phyloP scores from a whole-genome alignment of 2,888 invertebrate species.

The Sepiola atlantica region DNA sequence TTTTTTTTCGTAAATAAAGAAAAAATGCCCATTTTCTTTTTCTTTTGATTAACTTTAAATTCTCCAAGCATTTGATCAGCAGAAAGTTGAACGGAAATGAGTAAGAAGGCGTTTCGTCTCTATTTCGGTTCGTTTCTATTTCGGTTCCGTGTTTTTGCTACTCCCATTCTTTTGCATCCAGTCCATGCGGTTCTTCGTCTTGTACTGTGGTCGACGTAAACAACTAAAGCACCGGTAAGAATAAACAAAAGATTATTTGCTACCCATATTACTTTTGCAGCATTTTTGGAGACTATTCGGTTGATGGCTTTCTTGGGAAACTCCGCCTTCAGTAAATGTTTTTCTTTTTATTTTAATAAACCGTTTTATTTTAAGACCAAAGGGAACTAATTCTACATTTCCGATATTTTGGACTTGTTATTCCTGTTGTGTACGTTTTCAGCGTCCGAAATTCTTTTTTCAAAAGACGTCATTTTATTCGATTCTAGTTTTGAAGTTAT shows the following conservation, averaged over 20 bases:
- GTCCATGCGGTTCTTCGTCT: neutral
- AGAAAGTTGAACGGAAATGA: neutral
- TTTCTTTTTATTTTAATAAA: neutral
- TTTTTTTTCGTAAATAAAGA: too few relatives aligned
- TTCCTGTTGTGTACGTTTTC: neutral
- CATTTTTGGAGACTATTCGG: neutral
- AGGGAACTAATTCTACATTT: neutral
- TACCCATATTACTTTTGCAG: neutral
- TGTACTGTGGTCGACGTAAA: neutral
- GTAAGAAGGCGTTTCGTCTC: neutral
- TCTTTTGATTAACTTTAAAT: neutral
- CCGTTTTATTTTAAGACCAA: neutral
- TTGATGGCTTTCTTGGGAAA: neutral
- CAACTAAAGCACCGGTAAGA: neutral
- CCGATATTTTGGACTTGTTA: neutral
- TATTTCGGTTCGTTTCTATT: constrained; percentile 32
- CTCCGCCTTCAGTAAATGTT: neutral
- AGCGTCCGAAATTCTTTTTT: neutral
- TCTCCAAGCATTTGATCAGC: neutral
- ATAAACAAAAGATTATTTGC: neutral
- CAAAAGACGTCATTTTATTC: neutral
- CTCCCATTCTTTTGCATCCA: neutral
- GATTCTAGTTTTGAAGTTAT: too few relatives aligned
- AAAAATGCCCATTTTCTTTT: neutral
- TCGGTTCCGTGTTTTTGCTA: neutral